Percentiles rank a stretch among this genome's conserved stretches.
These are phyloP conservation scores for Stenotaenia linearis DNA, from an alignment of 2,888 invertebrate genomes.

Conservation along the genomic window DNA sequence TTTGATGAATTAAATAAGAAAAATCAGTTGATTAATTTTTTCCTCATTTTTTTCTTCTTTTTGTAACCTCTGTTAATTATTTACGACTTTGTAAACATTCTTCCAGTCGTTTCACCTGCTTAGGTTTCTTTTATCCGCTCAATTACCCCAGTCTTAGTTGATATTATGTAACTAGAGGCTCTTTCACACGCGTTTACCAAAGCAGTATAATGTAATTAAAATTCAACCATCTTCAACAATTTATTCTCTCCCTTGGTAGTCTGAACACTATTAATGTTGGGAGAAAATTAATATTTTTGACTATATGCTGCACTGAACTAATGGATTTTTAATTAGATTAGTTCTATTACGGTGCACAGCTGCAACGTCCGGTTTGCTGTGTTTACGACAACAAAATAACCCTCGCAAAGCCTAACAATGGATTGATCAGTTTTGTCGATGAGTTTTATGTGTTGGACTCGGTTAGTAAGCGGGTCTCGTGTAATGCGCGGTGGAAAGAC, in stretches of 20 bases:
- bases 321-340: constrained; percentile 24
- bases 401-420: background rate
- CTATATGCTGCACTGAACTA: constrained; percentile 21
- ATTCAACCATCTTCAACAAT: constrained; percentile 20
- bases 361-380: constrained; percentile 29
- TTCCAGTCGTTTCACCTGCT: constrained; percentile 20
- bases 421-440: no score
- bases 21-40: background rate
- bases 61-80: background rate
- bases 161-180: constrained; percentile 24
- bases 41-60: background rate
- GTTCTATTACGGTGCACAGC: background rate
- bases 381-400: constrained; percentile 30
- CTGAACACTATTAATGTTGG: constrained; percentile 17
- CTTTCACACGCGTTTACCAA: constrained; percentile 24
- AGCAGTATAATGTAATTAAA: constrained; percentile 26
- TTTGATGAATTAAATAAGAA: background rate
- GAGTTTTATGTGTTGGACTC: no score
- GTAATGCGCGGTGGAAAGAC: no score
- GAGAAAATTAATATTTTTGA: constrained; percentile 21
- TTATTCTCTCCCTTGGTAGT: constrained; percentile 24
- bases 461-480: no score
- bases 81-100: constrained; percentile 22
- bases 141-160: constrained; percentile 5
- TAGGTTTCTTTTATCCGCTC: constrained; percentile 16